Base-by-base conservation (phyloP, 37 sponge, comb jelly and placozoan species). In the Ianthella basta region DNA sequence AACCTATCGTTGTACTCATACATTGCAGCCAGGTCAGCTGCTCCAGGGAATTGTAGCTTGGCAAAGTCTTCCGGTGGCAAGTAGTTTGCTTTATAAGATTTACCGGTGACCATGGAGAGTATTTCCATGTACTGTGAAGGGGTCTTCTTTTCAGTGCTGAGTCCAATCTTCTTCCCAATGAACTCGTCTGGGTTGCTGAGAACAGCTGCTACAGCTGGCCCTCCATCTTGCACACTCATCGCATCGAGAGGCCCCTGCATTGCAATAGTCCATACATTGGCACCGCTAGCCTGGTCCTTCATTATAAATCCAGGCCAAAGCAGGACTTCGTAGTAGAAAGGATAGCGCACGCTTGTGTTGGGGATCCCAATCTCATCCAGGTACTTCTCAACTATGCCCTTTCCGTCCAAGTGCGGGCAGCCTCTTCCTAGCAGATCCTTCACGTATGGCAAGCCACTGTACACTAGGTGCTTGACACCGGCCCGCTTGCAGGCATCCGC, bases 391-490 rank as follows among this genome's bases (percentile, higher is more conserved):
- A 90, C 91, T 44, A 21, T 27, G 2, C 72, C 90, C 56, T 93
- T 93, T 32, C 39, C 59, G 61, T 93, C 94, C 30, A 93, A 88
- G 34, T 93, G 94, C 5, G 79, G 83, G 55, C 86, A 84, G 39
- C 39, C 18, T 53, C 82, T 79, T 24, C 85, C 87, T 24, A 86
- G 69, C 36, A 57, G 80, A 0, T 83, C 89, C 67, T 89, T 78
- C 21, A 83, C 91, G 0, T 50, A 21, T 23, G 85, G 86, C 33
- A 93, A 74, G 21, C 91, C 91, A 53, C 94, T 93, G 60, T 55
- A 93, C 20, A 89, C 85, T 1, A 93, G 53, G 66, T 93, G 94
- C 60, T 89, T 84, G 66, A 93, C 87, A 54, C 94, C 94, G 56
- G 56, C 81, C 54, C 81, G 44, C 75, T 88, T 83, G 63, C 83